Base-by-base conservation (phyloP, 2,888 invertebrate genomes). In the Cheilosia soror region DNA sequence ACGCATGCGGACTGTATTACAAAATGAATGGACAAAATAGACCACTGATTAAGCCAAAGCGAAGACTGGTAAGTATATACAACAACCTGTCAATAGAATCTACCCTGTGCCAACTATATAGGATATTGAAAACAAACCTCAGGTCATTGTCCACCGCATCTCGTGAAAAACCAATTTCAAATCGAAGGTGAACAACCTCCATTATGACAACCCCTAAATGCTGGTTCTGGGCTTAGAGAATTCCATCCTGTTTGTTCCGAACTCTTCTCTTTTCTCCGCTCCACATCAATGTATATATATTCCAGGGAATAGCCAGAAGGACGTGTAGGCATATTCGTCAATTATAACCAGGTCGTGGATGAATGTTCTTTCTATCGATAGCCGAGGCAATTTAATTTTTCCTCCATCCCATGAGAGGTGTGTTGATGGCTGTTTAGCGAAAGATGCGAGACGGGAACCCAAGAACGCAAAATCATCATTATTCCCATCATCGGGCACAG, bases 11-110 rank as follows among this genome's bases (percentile, higher is more conserved):
- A 89, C 96, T 99, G 89, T 99, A 99, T 94, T 98, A 99, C 95
- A 99, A 99, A 95, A 99, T 99, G 98, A 99, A 99, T 93, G 99
- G 99, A 90, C 98, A 98, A 93, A 99, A 98, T 93, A 94, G 99
- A 93, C 99, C 99, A 81, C 96, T 99, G 91, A 98, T 99, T 94
- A 99, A 99, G 95, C 99, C 99, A 92, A 99, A 99, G 94, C 96
- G 99, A 95, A 96, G 99, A 95, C 96, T 99, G 97, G 99, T 99
- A 95, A 98, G 98, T 97, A 93, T 75, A 68, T 69, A 84, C 57
- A 76, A 80, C 42, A 71, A 58, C 40, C 49, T 29, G 84, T 37
- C 73, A 78, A 63, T 2, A 20, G 4, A 44, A 31, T 5, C n/a
- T 33, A 63, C 27, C 15, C 9, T 7, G 25, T 65, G 65, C 65